Evolutionary conservation across 2,888 invertebrate species (phyloP), one percentile per base, ranked within the genome.

Genomic region (Laothoe populi): DNA sequence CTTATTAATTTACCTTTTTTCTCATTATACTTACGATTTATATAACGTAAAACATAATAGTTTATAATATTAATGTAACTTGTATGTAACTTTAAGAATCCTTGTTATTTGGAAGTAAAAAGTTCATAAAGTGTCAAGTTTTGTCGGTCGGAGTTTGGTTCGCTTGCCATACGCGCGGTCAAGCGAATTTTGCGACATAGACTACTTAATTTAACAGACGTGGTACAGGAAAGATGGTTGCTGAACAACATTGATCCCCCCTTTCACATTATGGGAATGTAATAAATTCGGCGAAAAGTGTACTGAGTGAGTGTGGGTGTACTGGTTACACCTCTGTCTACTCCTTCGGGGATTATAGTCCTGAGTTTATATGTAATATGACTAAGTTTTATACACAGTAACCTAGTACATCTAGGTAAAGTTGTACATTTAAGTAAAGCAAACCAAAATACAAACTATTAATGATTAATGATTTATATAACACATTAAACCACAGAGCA

Each of bases 151-250:
- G 71, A 82, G 86, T 87, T 79, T 77, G 75, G 77, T 78, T 79
- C 79, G 82, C 83, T 84, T 85, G 87, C 84, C 86, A 88, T 87
- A 89, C 90, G 90, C 88, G 90, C 92, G 92, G 92, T 92, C 92
- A 92, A 92, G 92, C 92, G 88, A 86, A 90, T 90, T 92, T 88
- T 83, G 74, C 77, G 72, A 64, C 85, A 86, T 75, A 92, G 92
- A 91, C 77, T 81, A 77, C 72, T 61, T 69, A 78, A 73, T 70
- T 61, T 57, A 62, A 61, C 72, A 86, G 88, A 90, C 64, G 60
- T 31, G 74, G 59, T 74, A 61, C 3, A 10, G 58, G 63, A 70
- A 31, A 31, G 8, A 31, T 31, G 31, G 31, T 5, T 31, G 8
- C 31, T 31, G 31, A 8, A 31, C 31, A 5, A 31, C 4, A 31